Base-by-base conservation (phyloP, 2,113 vertebrate genomes). In the Patagioenas fasciata region DNA sequence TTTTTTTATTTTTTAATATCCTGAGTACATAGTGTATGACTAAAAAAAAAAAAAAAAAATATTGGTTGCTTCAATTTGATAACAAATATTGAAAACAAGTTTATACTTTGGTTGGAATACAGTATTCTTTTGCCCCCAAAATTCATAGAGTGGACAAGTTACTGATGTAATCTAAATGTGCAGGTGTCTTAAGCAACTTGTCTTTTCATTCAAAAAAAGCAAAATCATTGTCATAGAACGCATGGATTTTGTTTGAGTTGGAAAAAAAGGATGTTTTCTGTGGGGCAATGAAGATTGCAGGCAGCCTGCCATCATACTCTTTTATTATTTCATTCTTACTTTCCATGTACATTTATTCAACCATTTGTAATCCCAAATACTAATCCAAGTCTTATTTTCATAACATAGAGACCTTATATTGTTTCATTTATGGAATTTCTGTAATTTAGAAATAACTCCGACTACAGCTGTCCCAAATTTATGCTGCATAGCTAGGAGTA, bases 1-100 rank as follows among this genome's bases (percentile, higher is more conserved):
- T 87, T 62, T 47, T 44, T 95, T 92, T 84, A 61, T 44, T 47
- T 95, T 92, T 85, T 65, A 92, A 95, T 89, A 96, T 85, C 71
- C 88, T 91, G 75, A 85, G 28, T 51, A 74, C 24, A 88, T 10
- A 83, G 23, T 38, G 6, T 19, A 40, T 80, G 51, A 78, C n/a
- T 88, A 29, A 77, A 94, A 67, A 57, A 89, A n/a, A n/a, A n/a
- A n/a, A n/a, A 40, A 34, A 62, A 0, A 28, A 2, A 1, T 70
- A 88, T 75, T 6, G 1, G 19, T 60, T 29, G 2, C 34, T 80
- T 77, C 2, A 2, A 60, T 80, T 3, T 0, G 64, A 64, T 93
- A 80, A 74, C 13, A 93, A 91, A 96, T 88, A 83, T 54, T 85
- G 24, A 26, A 88, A 90, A 71, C 8, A 64, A 10, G 5, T 73